Evolutionary conservation across 2,113 vertebrate species (phyloP).

Genomic region (Halcyon malimbica): DNA sequence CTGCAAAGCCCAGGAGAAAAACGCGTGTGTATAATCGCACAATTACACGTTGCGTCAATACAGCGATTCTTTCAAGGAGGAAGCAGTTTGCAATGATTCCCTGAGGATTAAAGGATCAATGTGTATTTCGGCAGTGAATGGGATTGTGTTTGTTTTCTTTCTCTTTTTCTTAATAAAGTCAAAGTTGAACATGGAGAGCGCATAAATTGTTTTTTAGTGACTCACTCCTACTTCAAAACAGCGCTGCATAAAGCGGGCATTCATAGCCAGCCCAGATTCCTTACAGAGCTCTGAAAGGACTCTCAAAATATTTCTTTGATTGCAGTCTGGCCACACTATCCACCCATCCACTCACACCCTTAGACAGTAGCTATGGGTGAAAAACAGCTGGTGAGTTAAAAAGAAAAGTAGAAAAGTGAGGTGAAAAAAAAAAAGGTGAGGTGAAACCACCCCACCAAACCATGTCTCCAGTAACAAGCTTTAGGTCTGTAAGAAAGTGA

Average conservation of each 20-base stretch:
- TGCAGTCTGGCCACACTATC: not conserved
- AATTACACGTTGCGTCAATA: not conserved
- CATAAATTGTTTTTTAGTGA: conserved; percentile 67
- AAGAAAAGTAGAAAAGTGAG: not conserved
- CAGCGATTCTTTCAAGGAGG: not conserved
- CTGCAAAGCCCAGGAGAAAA: not conserved
- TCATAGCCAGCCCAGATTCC: conserved; percentile 14
- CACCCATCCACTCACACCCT: not conserved
- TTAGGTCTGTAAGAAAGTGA: not conserved
- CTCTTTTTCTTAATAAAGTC: conserved; percentile 55
- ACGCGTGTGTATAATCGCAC: not conserved
- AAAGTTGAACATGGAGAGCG: conserved; percentile 45
- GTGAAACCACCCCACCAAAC: not conserved
- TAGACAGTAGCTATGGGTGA: not conserved
- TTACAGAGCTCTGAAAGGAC: conserved; percentile 28
- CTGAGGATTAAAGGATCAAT: conserved; percentile 49
- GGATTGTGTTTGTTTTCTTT: conserved; percentile 51
- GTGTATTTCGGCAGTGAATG: not conserved
- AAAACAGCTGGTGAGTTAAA: not conserved
- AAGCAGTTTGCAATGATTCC: not conserved
- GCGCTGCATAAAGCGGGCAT: conserved; percentile 17
- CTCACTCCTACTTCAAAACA: conserved; percentile 66
- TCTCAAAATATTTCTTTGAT: conserved; percentile 59
- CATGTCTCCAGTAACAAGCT: not conserved
- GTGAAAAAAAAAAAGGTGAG: not conserved